Evolutionary conservation across 1,140 invertebrate genomes (phyloP).

Genomic region (Anastrepha obliqua): DNA sequence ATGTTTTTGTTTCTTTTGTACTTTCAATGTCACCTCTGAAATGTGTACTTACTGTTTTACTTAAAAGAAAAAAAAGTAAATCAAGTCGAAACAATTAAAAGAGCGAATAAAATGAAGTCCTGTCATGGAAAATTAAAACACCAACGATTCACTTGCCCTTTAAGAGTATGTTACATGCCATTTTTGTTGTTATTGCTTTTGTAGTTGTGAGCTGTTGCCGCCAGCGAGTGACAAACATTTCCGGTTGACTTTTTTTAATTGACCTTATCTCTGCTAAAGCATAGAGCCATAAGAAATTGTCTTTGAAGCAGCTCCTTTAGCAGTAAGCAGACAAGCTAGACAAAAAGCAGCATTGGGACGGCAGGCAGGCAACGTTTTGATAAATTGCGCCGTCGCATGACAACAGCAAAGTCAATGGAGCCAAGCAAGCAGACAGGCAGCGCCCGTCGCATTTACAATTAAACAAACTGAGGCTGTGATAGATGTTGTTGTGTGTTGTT

Average conservation of each 20-base stretch:
- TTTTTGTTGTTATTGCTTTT: not conserved
- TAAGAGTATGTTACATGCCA: not conserved
- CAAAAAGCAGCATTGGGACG: not conserved
- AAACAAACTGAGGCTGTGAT: slow-evolving; percentile 46
- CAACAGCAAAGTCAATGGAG: slow-evolving; percentile 65
- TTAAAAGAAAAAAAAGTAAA: too few species aligned
- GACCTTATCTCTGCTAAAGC: slow-evolving; percentile 67
- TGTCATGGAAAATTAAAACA: not conserved
- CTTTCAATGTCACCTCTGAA: too few species aligned
- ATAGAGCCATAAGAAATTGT: slow-evolving; percentile 5
- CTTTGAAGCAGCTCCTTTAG: slow-evolving; percentile 1
- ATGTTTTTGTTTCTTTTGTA: too few species aligned
- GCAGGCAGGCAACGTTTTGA: not conserved
- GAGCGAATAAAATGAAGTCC: too few species aligned
- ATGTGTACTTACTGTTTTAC: too few species aligned
- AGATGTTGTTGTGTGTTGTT: not conserved
- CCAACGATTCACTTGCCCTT: not conserved
- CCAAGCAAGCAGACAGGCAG: slow-evolving; percentile 7
- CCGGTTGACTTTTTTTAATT: slow-evolving; percentile 73
- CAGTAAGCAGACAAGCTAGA: not conserved
- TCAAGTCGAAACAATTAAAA: too few species aligned
- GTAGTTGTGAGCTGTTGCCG: not conserved
- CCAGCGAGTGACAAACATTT: slow-evolving; percentile 69
- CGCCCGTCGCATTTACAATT: slow-evolving; percentile 32
- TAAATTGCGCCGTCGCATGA: slow-evolving; percentile 61